phyloP scores from a whole-genome alignment of 2,113 vertebrate genomes.

The Ictidomys tridecemlineatus region DNA sequence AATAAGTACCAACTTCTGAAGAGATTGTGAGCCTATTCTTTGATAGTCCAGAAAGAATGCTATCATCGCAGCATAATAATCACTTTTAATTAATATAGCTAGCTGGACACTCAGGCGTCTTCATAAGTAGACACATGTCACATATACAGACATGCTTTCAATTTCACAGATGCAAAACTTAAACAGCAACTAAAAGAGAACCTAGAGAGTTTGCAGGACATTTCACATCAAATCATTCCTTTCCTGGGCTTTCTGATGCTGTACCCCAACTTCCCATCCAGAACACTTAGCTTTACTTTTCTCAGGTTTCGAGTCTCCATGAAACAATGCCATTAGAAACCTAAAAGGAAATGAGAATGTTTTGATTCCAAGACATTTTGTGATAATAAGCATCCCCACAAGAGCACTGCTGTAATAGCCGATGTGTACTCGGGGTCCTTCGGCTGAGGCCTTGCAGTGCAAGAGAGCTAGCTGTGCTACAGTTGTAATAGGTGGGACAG shows the following conservation, averaged over 20 bases:
- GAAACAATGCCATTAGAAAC: background rate
- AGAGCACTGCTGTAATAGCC: too few species aligned
- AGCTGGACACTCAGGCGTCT: background rate
- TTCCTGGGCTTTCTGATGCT: background rate
- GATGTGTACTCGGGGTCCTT: too few species aligned
- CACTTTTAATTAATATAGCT: background rate
- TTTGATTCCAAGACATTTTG: background rate
- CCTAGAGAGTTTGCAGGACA: accelerated
- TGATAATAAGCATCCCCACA: background rate
- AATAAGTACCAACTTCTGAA: background rate
- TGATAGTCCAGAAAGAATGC: background rate
- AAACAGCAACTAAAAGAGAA: slow-evolving; percentile 3
- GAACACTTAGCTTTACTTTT: background rate
- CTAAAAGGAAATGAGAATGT: background rate
- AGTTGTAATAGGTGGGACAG: too few species aligned
- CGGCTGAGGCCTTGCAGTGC: too few species aligned
- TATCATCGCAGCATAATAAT: background rate
- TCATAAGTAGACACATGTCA: background rate
- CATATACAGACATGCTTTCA: background rate
- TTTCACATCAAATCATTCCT: background rate
- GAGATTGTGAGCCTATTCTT: background rate
- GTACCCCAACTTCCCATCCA: background rate
- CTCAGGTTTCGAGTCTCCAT: background rate
- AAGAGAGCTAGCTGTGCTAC: too few species aligned
- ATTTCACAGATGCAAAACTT: background rate